phyloP scores from a whole-genome alignment of 2,888 invertebrate species.

The Cephus pygmeus region DNA sequence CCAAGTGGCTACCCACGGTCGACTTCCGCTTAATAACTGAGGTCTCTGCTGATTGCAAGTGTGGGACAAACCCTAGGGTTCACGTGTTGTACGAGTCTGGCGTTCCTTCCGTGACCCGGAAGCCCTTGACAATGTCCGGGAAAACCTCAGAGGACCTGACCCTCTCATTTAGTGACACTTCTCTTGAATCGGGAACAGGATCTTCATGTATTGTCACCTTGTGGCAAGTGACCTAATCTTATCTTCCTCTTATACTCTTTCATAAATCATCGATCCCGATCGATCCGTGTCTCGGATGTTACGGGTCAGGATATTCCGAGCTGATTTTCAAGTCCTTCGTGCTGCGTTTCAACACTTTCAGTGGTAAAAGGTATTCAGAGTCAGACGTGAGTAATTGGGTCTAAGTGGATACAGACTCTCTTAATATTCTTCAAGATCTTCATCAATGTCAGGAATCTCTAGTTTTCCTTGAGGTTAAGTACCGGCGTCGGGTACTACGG shows the following conservation, averaged over 20 bases:
- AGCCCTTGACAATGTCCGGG: background rate
- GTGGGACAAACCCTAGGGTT: background rate
- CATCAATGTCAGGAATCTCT: background rate
- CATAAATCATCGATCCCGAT: background rate
- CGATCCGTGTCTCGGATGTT: background rate
- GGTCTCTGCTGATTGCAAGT: background rate
- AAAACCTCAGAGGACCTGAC: background rate
- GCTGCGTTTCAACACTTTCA: background rate
- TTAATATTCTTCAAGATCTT: background rate
- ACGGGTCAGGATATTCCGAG: background rate
- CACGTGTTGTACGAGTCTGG: background rate
- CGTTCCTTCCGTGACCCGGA: background rate
- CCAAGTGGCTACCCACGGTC: background rate
- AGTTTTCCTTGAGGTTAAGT: background rate
- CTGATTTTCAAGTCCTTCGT: background rate
- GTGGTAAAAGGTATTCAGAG: background rate
- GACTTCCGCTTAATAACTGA: background rate
- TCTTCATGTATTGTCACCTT: background rate
- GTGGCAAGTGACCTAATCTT: background rate
- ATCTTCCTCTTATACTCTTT: background rate
- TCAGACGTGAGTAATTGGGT: background rate
- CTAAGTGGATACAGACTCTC: background rate
- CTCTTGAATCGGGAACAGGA: background rate
- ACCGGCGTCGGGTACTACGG: background rate
- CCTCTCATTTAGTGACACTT: background rate